Evolutionary conservation across 2,888 invertebrate genomes (phyloP), one percentile per base, ranked within the genome.

Genomic region (Pecten maximus): DNA sequence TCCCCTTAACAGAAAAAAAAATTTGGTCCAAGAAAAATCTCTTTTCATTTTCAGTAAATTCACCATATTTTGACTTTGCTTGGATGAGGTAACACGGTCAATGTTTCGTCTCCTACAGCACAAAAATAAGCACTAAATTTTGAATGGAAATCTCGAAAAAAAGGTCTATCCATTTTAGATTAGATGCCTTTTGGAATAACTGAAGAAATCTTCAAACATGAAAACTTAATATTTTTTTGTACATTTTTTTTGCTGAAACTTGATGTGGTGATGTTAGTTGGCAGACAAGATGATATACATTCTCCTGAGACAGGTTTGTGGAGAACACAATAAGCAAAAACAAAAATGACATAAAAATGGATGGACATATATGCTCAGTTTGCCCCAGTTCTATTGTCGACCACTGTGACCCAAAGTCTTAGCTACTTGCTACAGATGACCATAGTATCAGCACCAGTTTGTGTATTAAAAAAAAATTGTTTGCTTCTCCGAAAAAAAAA

Each of bases 281-380:
- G 74, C 74, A 74, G 74, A 74, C 74, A 15, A 74, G 74, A 74
- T 74, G 74, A 74, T n/a, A 60, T n/a, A 60, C 74, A 74, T 74
- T 74, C 74, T 74, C 74, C 74, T 35, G 28, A 35, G 74, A 74
- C 74, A 74, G 35, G 35, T 74, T 74, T 74, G 28, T 74, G 74
- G 74, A 74, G 74, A 74, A 74, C 74, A 74, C 74, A 74, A 35
- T 15, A 74, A 74, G 74, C 74, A 35, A 74, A 28, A 28, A 74
- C 12, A 74, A 28, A n/a, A 74, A 74, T 35, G 35, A 74, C 74
- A 74, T 54, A 6, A 54, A 23, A 74, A 74, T 74, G 74, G 35
- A 23, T 23, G 23, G 60, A 60, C 60, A n/a, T 48, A n/a, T 74
- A 35, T 74, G 74, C 74, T 74, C 74, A 74, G 74, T 28, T 74